These are phyloP conservation scores for Cyanistes caeruleus DNA, from an alignment of 2,113 vertebrate species.

Conservation along the genomic window DNA sequence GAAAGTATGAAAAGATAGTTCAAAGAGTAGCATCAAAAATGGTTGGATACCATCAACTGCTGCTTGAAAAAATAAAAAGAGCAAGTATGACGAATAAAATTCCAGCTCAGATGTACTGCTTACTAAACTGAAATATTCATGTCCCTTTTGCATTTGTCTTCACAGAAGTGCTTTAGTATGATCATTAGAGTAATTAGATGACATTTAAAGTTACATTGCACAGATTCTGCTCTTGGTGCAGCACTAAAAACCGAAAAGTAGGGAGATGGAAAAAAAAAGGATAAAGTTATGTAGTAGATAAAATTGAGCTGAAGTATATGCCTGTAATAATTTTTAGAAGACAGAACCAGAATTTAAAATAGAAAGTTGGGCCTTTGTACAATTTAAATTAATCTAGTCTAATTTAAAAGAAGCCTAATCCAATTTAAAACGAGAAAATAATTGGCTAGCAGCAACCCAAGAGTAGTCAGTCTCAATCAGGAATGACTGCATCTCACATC, in stretches of 20 bases:
- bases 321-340: not conserved
- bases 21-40: not conserved
- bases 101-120: not conserved
- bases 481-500: not conserved
- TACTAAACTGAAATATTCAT: not conserved
- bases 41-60: not conserved
- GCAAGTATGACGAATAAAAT: not conserved
- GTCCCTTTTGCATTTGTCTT: not conserved
- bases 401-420: not conserved
- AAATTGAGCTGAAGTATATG: not conserved
- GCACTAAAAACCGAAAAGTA: not conserved
- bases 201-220: not conserved
- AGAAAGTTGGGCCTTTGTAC: not conserved
- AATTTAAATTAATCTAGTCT: not conserved
- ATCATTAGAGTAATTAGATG: not conserved
- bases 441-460: not conserved
- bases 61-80: not conserved
- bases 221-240: not conserved
- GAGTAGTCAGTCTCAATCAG: not conserved
- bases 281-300: not conserved
- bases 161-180: not conserved
- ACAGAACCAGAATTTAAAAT: conserved; percentile 3
- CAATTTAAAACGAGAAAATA: not conserved
- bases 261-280: not conserved
- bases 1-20: not conserved